A percentile compares a stretch with the other conserved stretches of the same genome.
Evolutionary conservation across 2,888 invertebrate species (phyloP).

Genomic region (Chrysolina haemoptera): DNA sequence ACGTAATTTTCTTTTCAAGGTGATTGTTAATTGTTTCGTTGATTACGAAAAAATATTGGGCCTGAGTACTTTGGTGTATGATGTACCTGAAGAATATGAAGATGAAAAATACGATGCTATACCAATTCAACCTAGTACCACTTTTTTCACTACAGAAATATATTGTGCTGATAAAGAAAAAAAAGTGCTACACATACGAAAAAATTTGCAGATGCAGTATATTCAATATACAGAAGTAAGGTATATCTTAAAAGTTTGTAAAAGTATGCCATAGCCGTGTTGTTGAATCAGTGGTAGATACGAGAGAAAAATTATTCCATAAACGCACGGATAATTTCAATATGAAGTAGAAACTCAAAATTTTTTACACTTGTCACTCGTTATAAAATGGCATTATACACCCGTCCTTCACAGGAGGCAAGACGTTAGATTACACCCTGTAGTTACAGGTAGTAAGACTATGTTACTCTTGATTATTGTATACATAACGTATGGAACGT

Average conservation of each 20-base stretch:
- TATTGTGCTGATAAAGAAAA: slow-evolving; percentile 40
- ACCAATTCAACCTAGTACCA: background rate
- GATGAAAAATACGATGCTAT: slow-evolving; percentile 6
- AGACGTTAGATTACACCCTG: too few relatives aligned
- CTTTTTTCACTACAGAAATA: background rate
- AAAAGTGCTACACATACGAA: slow-evolving; percentile 43
- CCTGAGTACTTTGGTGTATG: slow-evolving; percentile 49
- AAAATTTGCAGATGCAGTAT: slow-evolving; percentile 45
- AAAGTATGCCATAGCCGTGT: too few relatives aligned
- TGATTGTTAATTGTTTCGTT: slow-evolving; percentile 45
- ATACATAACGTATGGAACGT: too few relatives aligned
- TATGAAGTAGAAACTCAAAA: too few relatives aligned
- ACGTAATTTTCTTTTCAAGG: slow-evolving; percentile 42
- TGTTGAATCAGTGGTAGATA: too few relatives aligned
- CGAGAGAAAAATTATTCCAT: too few relatives aligned
- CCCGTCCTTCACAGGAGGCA: too few relatives aligned
- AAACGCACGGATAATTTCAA: too few relatives aligned
- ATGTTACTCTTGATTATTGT: too few relatives aligned
- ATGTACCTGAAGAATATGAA: slow-evolving; percentile 16
- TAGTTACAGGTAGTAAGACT: too few relatives aligned
- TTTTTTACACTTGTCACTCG: too few relatives aligned
- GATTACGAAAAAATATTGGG: slow-evolving; percentile 46
- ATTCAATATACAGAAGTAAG: slow-evolving; percentile 50
- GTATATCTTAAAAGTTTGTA: slow-evolving; percentile 3
- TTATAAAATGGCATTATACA: too few relatives aligned